These are phyloP conservation scores for Paramuricea clavata DNA, from an alignment of 92 coral and sea anemone species.

Conservation along the genomic window DNA sequence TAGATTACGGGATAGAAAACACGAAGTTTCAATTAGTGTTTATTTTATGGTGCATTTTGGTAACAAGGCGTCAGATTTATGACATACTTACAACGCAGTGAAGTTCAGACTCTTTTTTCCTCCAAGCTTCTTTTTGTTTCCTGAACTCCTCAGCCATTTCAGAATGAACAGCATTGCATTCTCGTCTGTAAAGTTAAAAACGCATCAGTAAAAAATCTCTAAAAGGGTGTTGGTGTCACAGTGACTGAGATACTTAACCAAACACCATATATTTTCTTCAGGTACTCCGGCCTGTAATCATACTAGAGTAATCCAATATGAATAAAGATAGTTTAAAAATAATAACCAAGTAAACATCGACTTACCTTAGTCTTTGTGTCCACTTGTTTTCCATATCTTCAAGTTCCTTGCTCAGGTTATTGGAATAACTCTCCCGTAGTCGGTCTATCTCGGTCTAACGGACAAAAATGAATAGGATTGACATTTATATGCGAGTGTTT, in stretches of 20 bases:
- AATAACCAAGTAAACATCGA: not conserved
- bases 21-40: too few species aligned
- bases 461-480: too few species aligned
- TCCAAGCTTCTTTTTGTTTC: constrained; percentile 82
- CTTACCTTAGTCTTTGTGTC: constrained; percentile 85
- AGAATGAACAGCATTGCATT: constrained; percentile 90
- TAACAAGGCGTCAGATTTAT: too few species aligned
- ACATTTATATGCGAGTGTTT: too few species aligned
- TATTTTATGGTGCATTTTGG: too few species aligned
- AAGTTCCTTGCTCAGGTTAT: constrained; percentile 64
- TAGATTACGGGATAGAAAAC: not conserved
- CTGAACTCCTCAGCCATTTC: constrained; percentile 87
- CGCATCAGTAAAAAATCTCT: too few species aligned
- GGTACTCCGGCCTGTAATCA: not conserved
- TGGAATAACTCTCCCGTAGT: constrained; percentile 60
- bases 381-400: constrained; percentile 90
- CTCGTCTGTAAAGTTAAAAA: constrained; percentile 73
- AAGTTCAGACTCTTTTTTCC: constrained; percentile 86
- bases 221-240: not conserved
- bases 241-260: too few species aligned
- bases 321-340: not conserved
- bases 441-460: constrained; percentile 85
- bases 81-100: constrained; percentile 87
- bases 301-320: not conserved
- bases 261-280: too few species aligned